Evolutionary conservation across 2,888 invertebrate species (phyloP).

Genomic region (Eretmocerus hayati): DNA sequence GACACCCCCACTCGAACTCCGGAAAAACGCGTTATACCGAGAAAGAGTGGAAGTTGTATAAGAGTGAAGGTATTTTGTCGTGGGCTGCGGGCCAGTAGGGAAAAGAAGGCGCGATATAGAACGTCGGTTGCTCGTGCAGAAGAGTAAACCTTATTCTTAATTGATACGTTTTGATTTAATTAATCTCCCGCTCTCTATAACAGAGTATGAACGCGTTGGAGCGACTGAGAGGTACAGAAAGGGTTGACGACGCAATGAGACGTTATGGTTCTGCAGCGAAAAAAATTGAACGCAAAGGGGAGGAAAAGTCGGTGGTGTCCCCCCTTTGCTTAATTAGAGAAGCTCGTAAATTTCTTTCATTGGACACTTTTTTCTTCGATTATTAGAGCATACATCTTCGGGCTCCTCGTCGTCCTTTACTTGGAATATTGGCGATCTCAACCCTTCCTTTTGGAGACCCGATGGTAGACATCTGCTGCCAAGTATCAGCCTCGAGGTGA

Average conservation of each 20-base stretch:
- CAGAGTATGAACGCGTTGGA: conserved; percentile 13
- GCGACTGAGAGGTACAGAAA: conserved; percentile 24
- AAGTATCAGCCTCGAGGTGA: neutral
- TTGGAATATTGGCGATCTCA: conserved; percentile 1
- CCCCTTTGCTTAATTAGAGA: conserved; percentile 45
- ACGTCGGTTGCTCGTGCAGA: conserved; percentile 30
- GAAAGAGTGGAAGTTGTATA: too few species aligned
- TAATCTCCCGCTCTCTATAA: conserved; percentile 40
- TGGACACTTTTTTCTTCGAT: conserved; percentile 47
- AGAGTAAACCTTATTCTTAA: conserved; percentile 47
- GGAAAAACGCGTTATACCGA: too few species aligned
- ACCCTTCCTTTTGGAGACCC: conserved; percentile 20
- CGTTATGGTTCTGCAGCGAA: conserved; percentile 15
- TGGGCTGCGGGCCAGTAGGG: too few species aligned
- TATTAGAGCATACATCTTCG: conserved; percentile 47
- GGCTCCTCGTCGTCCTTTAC: conserved; percentile 3
- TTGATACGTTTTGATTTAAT: conserved; percentile 49
- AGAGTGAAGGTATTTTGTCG: too few species aligned
- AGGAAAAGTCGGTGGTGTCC: conserved; percentile 27
- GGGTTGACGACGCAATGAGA: conserved; percentile 26
- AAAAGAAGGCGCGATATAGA: too few species aligned
- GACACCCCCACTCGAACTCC: too few species aligned
- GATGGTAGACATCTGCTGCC: conserved; percentile 20
- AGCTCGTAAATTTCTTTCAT: conserved; percentile 47
- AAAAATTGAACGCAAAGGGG: conserved; percentile 18